Conservation (phyloP, 2,888 invertebrate genomes). For the Ochropleura plecta region DNA sequence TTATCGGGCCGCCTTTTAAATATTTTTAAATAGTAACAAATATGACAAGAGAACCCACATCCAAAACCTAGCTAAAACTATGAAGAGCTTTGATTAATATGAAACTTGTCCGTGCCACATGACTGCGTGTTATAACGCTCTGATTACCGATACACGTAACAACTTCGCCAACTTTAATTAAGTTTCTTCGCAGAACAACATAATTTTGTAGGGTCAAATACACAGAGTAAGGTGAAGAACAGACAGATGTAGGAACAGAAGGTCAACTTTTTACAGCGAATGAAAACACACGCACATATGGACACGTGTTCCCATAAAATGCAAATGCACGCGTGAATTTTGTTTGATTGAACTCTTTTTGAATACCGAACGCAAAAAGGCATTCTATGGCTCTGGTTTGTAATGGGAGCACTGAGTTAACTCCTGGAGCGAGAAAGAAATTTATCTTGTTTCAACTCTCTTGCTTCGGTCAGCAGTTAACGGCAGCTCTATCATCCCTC, state of each 20-base stretch:
- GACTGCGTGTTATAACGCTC: constrained; percentile 36
- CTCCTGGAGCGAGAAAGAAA: background rate
- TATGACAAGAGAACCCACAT: background rate
- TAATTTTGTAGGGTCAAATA: constrained; percentile 35
- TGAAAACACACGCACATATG: background rate
- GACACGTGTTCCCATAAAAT: background rate
- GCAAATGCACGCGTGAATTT: too few relatives aligned
- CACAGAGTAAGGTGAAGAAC: constrained; percentile 16
- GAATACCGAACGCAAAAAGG: background rate
- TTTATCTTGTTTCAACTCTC: background rate
- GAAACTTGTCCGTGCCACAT: constrained; percentile 46
- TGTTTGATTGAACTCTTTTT: background rate
- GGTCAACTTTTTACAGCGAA: background rate
- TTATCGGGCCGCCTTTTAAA: too few relatives aligned
- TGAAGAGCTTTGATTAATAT: constrained; percentile 45
- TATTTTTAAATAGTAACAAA: too few relatives aligned
- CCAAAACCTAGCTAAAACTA: constrained; percentile 1
- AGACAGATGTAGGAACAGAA: background rate
- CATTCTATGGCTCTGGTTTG: background rate
- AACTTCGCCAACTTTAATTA: constrained; percentile 61
- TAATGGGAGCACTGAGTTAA: background rate
- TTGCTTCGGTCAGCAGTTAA: too few relatives aligned
- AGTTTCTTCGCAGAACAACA: constrained; percentile 50
- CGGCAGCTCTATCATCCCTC: background rate
- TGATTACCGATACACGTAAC: constrained; percentile 40